These are phyloP conservation scores for Caenorhabditis japonica DNA, from an alignment of 2,888 invertebrate genomes.

Conservation along the genomic window DNA sequence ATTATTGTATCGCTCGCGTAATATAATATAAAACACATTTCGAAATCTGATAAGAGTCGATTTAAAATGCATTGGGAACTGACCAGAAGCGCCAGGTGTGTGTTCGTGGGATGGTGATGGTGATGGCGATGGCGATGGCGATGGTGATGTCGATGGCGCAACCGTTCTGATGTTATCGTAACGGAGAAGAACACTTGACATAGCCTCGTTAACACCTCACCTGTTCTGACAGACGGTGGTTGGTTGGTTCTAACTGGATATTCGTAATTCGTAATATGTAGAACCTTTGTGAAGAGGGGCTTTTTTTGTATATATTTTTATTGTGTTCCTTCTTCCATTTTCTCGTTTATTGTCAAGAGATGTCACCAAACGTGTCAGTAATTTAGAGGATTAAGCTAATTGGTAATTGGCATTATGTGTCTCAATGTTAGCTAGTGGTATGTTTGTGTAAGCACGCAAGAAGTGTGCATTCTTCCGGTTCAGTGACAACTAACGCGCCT, in stretches of 20 bases:
- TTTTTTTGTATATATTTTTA: background rate
- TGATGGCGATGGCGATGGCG: slow-evolving; percentile 25
- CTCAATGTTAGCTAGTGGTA: slow-evolving; percentile 21
- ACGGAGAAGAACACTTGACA: slow-evolving; percentile 13
- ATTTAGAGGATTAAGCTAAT: slow-evolving; percentile 26
- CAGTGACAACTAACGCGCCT: slow-evolving; percentile 49
- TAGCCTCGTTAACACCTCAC: slow-evolving; percentile 50
- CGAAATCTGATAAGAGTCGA: slow-evolving; percentile 48
- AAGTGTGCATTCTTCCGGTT: slow-evolving; percentile 56
- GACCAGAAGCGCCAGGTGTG: slow-evolving; percentile 53
- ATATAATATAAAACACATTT: slow-evolving; percentile 27
- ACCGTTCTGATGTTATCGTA: slow-evolving; percentile 1
- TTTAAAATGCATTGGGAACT: slow-evolving; percentile 21
- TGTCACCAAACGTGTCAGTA: slow-evolving; percentile 24
- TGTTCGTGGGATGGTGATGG: slow-evolving; percentile 25
- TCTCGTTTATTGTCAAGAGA: background rate
- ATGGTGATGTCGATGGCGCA: slow-evolving; percentile 19
- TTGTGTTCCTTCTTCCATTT: slow-evolving; percentile 1
- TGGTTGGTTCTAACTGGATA: slow-evolving; percentile 19
- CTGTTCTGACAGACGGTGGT: slow-evolving; percentile 41
- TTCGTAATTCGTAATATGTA: no score
- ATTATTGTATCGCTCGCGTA: slow-evolving; percentile 23
- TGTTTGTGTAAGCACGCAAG: slow-evolving; percentile 55
- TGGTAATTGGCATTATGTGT: slow-evolving; percentile 43
- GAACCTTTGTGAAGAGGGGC: no score